These are phyloP conservation scores for Pristionchus fissidentatus DNA, from an alignment of 2,888 invertebrate species.

Conservation along the genomic window DNA sequence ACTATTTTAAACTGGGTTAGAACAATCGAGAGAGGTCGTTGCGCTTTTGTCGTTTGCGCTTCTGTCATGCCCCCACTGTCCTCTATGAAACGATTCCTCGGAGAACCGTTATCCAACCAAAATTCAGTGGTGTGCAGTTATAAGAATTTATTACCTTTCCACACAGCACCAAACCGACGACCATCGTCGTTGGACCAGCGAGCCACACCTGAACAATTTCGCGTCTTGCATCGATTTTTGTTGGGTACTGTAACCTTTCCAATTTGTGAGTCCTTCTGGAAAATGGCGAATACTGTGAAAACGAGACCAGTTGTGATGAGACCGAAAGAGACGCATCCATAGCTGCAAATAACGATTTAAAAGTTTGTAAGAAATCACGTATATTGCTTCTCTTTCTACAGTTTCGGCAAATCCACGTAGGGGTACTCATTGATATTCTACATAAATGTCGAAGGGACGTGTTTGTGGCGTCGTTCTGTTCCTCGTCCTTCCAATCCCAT, in stretches of 20 bases:
- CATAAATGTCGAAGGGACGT: no score
- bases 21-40: no score
- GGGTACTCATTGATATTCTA: no score
- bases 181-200: conserved; percentile 72
- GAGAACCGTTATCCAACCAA: no score
- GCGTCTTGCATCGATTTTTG: neutral
- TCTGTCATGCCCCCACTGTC: no score
- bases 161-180: conserved; percentile 73
- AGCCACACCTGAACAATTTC: conserved; percentile 70
- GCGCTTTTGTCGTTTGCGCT: no score
- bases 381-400: neutral
- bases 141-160: conserved; percentile 67
- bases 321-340: conserved; percentile 73
- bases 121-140: neutral
- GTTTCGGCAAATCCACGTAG: neutral
- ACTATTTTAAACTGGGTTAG: no score
- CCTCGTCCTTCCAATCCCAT: neutral
- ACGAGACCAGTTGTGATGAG: conserved; percentile 74
- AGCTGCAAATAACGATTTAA: conserved; percentile 63
- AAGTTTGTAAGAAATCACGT: no score
- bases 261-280: conserved; percentile 75
- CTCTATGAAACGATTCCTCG: neutral
- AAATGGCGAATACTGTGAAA: conserved; percentile 75
- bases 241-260: conserved; percentile 63
- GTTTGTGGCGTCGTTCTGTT: neutral